Conservation (phyloP, 2,113 vertebrate genomes). For the Pseudorectes ferrugineus region DNA sequence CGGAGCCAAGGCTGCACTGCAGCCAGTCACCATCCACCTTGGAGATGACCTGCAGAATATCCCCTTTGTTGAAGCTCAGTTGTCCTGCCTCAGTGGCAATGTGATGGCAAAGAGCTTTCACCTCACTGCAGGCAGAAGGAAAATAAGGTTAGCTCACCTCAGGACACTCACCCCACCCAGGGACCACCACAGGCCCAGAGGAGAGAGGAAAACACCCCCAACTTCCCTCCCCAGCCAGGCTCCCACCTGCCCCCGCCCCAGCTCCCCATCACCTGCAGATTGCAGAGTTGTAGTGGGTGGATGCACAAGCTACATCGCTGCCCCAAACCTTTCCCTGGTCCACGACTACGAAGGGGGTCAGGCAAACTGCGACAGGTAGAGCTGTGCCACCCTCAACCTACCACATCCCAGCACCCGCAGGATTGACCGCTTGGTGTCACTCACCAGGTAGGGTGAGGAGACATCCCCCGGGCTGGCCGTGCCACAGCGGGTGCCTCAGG, state of each 20-base stretch:
- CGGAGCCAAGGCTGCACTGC: conserved; percentile 78
- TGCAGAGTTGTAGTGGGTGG: neutral
- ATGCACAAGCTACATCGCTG: neutral
- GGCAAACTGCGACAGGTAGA: neutral
- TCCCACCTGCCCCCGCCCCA: neutral
- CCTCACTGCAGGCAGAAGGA: conserved; percentile 73
- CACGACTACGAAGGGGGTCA: accelerated
- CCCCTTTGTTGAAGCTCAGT: conserved; percentile 92
- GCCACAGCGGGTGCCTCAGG: neutral
- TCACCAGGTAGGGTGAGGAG: conserved; percentile 61
- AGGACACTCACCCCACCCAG: neutral
- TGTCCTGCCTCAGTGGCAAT: conserved; percentile 87
- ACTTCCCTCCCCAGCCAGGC: neutral
- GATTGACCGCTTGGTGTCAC: neutral
- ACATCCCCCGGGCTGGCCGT: neutral
- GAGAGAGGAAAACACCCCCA: accelerated
- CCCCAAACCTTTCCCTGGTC: neutral
- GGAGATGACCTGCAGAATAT: conserved; percentile 80
- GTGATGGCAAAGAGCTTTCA: conserved; percentile 89
- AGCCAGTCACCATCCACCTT: conserved; percentile 87
- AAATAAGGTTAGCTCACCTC: neutral
- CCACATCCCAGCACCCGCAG: neutral
- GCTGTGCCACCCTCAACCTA: accelerated
- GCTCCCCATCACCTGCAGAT: neutral
- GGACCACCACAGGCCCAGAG: neutral